Evolutionary conservation across 1,140 invertebrate genomes (phyloP), one percentile per base, ranked within the genome.

Genomic region (Megalopta genalis): DNA sequence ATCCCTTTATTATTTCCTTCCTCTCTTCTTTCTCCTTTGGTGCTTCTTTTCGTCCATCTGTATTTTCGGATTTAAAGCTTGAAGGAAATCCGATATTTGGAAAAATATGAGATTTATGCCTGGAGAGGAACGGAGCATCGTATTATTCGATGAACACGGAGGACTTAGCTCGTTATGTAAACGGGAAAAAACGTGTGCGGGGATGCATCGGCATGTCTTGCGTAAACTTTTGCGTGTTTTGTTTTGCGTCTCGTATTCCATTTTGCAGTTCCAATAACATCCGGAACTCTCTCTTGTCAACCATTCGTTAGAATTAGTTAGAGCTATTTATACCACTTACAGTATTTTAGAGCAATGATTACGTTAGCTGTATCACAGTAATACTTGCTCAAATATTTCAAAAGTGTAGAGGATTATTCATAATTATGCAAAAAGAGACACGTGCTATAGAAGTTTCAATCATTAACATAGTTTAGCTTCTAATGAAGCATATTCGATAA

Each of bases 101-200:
- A 67, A 67, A 75, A 57, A 66, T 65, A 63, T 37, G 25, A 52
- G 46, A 65, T 54, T 74, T 52, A 37, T 54, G 72, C 18, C 62
- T 0, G 0, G 16, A 14, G 16, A 25, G 16, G 46, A n/a, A 46
- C 12, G 25, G 8, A 4, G 46, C 23, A 54, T 65, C n/a, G 46
- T 39, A 39, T 52, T 74, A 65, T 74, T 74, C 62, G 60, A 74
- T 65, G 60, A 74, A 74, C 60, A 54, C 64, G 42, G 21, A 54
- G 23, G 23, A 25, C 27, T 21, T 14, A 7, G 14, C 9, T 74
- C 46, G 46, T 74, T 74, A 74, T 42, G 16, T 27, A 52, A 73
- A 64, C 60, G n/a, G 42, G 12, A 32, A 18, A 21, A 23, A 49
- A 21, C 6, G 27, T 12, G 18, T 52, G 10, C n/a, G 1, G 18